Conservation (phyloP, 2,888 invertebrate species). For the Ophioninae sp. region DNA sequence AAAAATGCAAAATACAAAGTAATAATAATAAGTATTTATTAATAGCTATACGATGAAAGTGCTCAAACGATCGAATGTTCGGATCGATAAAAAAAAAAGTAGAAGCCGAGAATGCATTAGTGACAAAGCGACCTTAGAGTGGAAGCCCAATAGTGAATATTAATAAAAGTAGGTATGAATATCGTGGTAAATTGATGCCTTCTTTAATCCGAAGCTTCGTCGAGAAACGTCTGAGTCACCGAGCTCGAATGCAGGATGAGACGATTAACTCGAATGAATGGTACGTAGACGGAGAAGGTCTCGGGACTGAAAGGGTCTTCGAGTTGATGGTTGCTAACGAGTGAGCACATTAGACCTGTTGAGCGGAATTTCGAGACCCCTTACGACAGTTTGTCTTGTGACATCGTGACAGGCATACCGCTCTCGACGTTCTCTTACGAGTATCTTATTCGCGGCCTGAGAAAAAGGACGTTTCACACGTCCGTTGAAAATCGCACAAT, state of each 20-base stretch:
- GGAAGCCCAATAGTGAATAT: neutral
- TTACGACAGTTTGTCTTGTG: slow-evolving; percentile 29
- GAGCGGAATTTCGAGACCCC: slow-evolving; percentile 29
- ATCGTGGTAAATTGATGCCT: neutral
- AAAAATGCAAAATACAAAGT: no score
- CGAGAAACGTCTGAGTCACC: slow-evolving; percentile 69
- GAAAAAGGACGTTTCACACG: slow-evolving; percentile 2
- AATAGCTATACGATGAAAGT: no score
- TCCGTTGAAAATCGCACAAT: neutral
- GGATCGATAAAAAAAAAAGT: no score
- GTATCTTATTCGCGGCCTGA: slow-evolving; percentile 7
- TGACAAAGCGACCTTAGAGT: neutral
- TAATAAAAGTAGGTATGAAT: neutral
- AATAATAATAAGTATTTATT: no score
- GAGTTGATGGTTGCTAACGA: slow-evolving; percentile 50
- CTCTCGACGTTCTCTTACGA: slow-evolving; percentile 1
- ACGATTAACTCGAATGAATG: slow-evolving; percentile 75
- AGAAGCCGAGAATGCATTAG: neutral
- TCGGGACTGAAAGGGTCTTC: slow-evolving; percentile 63
- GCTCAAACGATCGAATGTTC: no score
- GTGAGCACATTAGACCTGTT: slow-evolving; percentile 31
- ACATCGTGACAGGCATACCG: slow-evolving; percentile 12
- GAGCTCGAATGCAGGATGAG: slow-evolving; percentile 69
- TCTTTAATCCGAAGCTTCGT: neutral
- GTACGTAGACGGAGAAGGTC: slow-evolving; percentile 72